Base-by-base conservation (phyloP, 2,113 vertebrate genomes). In the Oplegnathus fasciatus region DNA sequence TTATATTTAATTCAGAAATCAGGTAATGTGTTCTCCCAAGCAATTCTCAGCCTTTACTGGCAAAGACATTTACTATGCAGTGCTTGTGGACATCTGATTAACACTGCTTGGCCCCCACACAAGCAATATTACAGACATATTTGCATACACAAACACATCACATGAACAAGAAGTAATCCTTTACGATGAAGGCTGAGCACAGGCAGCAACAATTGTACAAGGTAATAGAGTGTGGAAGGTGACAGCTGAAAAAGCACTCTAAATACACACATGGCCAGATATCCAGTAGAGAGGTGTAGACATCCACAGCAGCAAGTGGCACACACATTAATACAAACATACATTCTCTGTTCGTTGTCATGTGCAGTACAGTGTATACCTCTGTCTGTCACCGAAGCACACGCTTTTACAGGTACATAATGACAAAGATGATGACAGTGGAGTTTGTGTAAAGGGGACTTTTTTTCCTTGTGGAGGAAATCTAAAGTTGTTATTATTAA, bases 401-500 rank as follows among this genome's bases (percentile, higher is more conserved):
- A 71, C 58, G 54, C 66, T 78, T 65, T 84, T 17, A 73, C 70
- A 87, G 58, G 37, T 67, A 79, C 82, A 80, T 73, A 75, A 77
- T 68, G 74, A 80, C 50, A 86, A 73, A 80, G 46, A 67, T 75
- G 76, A 85, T 86, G 71, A 86, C 84, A 85, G 74, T 58, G 26
- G 60, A 73, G 42, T 88, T 87, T 77, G 54, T 77, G 72, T 66
- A 50, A 76, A 75, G 44, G 60, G 54, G 32, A 50, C 79, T 77
- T 75, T 78, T 74, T 37, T 48, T 40, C 42, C 83, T 77, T 77
- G 50, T 80, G 64, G 78, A 80, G 82, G 71, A 92, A 93, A 89
- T 90, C 78, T 58, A 62, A 87, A 91, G 75, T 90, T 93, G 81
- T 90, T 84, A 84, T 94, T 91, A 94, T 92, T 90, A 94, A 91